Conservation (phyloP, 2,113 vertebrate species). For the Theristicus caerulescens region DNA sequence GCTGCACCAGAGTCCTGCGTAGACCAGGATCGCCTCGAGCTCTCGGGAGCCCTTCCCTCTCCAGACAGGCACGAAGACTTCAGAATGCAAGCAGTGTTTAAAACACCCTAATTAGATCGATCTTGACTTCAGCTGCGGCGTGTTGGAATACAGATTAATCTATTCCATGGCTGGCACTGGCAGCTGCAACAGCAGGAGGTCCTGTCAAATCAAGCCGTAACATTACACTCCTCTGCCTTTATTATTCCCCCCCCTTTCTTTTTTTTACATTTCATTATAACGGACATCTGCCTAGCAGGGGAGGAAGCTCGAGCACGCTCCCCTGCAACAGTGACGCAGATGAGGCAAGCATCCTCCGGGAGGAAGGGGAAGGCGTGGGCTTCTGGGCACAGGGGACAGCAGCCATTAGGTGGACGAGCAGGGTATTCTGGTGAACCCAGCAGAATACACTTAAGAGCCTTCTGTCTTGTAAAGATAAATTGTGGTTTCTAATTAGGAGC, state of each 20-base stretch:
- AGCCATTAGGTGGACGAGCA: rapidly evolving
- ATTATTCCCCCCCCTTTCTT: neutral
- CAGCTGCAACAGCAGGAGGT: slow-evolving; percentile 70
- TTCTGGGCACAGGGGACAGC: neutral
- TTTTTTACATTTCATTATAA: slow-evolving; percentile 42
- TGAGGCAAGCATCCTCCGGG: neutral
- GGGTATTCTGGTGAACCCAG: neutral
- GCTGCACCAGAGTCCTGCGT: neutral
- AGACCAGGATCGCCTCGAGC: neutral
- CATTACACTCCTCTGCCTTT: slow-evolving; percentile 58
- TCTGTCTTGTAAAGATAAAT: neutral
- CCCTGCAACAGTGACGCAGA: neutral
- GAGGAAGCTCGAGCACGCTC: neutral
- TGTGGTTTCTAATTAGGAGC: neutral
- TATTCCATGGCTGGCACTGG: slow-evolving; percentile 40
- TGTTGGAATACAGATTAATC: slow-evolving; percentile 75
- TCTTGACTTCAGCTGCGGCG: slow-evolving; percentile 50
- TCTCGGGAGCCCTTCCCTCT: neutral
- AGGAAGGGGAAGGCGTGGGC: neutral
- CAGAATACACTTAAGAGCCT: neutral
- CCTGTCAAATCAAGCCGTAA: slow-evolving; percentile 66
- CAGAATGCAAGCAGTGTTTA: slow-evolving; percentile 63
- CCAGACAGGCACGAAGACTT: slow-evolving; percentile 46
- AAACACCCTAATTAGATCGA: slow-evolving; percentile 76
- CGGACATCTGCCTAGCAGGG: slow-evolving; percentile 57